A percentile compares a stretch with the other conserved stretches of the same genome.
phyloP scores from a whole-genome alignment of 2,888 invertebrate genomes.

The Drosophila kokeensis region DNA sequence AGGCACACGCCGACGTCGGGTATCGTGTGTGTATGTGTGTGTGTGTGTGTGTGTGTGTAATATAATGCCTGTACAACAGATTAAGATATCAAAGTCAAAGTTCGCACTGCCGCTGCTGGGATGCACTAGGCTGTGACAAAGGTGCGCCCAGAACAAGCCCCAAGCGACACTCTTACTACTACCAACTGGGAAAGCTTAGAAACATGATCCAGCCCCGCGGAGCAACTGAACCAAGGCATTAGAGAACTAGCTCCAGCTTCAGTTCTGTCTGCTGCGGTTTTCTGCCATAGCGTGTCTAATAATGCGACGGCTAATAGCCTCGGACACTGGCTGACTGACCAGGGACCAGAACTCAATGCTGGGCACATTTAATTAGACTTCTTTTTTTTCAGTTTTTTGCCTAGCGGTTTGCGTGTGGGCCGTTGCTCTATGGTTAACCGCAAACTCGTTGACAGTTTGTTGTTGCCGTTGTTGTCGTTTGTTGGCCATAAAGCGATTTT shows the following conservation, averaged over 20 bases:
- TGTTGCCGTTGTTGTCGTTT: constrained; percentile 47
- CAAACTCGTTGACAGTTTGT: constrained; percentile 83
- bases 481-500: constrained; percentile 76
- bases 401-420: constrained; percentile 75
- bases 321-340: constrained; percentile 67
- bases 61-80: constrained; percentile 67
- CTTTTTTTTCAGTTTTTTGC: constrained; percentile 20
- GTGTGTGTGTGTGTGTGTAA: constrained; percentile 48
- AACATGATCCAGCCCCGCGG: constrained; percentile 59
- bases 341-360: constrained; percentile 30
- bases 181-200: constrained; percentile 46
- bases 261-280: constrained; percentile 59
- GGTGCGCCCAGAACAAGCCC: constrained; percentile 52
- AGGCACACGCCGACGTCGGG: constrained; percentile 71
- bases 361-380: constrained; percentile 77
- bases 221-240: constrained; percentile 47
- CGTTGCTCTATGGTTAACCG: constrained; percentile 65
- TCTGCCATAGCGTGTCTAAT: constrained; percentile 75
- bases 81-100: constrained; percentile 82
- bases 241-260: constrained; percentile 32
- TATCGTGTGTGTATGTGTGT: background rate
- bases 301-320: constrained; percentile 80
- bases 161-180: constrained; percentile 66
- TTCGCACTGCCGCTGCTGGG: constrained; percentile 63
- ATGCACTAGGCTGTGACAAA: constrained; percentile 74